A percentile compares a stretch with the other conserved stretches of the same genome.
phyloP scores from a whole-genome alignment of 2,113 vertebrate genomes.

The Excalfactoria chinensis region DNA sequence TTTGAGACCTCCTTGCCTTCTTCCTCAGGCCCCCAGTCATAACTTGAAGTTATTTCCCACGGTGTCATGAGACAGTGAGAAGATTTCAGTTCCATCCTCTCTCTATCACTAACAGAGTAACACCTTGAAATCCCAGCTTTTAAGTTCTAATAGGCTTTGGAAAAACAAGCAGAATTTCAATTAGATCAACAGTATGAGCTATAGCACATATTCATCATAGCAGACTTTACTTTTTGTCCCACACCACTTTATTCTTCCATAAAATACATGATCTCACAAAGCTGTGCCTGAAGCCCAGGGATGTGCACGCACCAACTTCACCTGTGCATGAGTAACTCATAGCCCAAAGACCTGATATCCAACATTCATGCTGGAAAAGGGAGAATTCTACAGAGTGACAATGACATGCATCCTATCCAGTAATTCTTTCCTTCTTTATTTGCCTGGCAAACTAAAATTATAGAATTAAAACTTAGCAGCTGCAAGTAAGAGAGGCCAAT shows the following conservation, averaged over 20 bases:
- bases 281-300: neutral
- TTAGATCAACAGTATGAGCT: neutral
- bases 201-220: neutral
- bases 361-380: neutral
- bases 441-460: neutral
- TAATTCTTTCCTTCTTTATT: neutral
- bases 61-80: neutral
- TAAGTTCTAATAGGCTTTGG: neutral
- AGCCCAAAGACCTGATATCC: neutral
- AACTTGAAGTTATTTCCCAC: neutral
- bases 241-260: neutral
- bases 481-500: neutral
- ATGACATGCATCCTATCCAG: neutral
- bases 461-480: slow-evolving; percentile 22
- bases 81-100: neutral
- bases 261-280: neutral
- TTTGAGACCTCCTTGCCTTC: neutral
- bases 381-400: neutral
- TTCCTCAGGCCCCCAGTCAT: neutral
- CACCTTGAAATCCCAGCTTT: neutral
- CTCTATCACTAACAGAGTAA: neutral
- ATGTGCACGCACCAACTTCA: neutral
- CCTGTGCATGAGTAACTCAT: neutral
- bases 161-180: neutral
- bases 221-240: neutral